Conservation (phyloP, 1,140 invertebrate species). For the Heliconius hermathena region DNA sequence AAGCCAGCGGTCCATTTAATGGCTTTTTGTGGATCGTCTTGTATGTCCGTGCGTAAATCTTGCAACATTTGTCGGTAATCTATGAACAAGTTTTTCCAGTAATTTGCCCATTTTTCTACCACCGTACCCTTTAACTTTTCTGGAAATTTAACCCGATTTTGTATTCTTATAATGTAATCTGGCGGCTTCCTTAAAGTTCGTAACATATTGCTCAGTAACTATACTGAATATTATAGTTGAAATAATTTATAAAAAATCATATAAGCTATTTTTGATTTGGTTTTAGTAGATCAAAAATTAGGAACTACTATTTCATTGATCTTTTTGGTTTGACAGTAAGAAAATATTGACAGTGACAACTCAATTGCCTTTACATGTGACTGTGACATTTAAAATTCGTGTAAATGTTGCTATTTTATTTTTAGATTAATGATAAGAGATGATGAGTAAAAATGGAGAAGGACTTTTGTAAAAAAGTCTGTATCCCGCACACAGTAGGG, state of each 20-base stretch:
- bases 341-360: conserved; percentile 1
- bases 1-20: conserved; percentile 75
- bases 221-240: not conserved
- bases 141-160: conserved; percentile 66
- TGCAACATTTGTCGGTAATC: conserved; percentile 84
- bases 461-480: not conserved
- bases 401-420: not conserved
- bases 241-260: not conserved
- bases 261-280: not conserved
- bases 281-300: not conserved
- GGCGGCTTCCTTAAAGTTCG: conserved; percentile 46
- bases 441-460: not conserved
- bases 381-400: not conserved
- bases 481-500: too few species aligned
- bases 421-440: not conserved
- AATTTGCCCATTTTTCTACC: conserved; percentile 84
- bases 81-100: conserved; percentile 84
- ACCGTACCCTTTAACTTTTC: conserved; percentile 84
- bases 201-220: conserved; percentile 41
- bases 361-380: not conserved
- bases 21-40: conserved; percentile 82
- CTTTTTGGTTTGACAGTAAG: not conserved
- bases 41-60: conserved; percentile 82
- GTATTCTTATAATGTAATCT: conserved; percentile 41
- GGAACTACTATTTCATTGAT: not conserved